These are phyloP conservation scores for Isoperla grammatica DNA, from an alignment of 2,888 invertebrate genomes.

Conservation along the genomic window DNA sequence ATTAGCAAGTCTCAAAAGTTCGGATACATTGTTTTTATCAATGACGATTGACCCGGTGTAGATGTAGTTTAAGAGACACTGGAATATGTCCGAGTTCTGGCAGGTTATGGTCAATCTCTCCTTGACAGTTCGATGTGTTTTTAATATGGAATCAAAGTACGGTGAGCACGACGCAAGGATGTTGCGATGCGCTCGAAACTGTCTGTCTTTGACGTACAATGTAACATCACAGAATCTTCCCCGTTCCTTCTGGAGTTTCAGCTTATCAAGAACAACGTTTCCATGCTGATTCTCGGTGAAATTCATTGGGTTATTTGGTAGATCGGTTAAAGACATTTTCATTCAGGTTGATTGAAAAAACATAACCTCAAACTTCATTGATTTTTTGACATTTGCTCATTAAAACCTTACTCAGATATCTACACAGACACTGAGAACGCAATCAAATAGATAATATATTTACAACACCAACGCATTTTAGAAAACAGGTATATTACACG, in stretches of 20 bases:
- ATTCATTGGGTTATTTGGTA: conserved; percentile 36
- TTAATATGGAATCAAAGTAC: conserved; percentile 57
- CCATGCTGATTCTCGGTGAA: conserved; percentile 44
- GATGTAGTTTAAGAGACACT: conserved; percentile 56
- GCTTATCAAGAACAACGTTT: conserved; percentile 42
- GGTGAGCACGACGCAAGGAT: conserved; percentile 59
- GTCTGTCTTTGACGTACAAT: conserved; percentile 52
- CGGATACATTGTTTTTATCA: conserved; percentile 54
- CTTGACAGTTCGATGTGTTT: conserved; percentile 48
- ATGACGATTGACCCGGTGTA: conserved; percentile 56
- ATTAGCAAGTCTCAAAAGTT: conserved; percentile 56
- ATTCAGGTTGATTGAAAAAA: not conserved
- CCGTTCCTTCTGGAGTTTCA: conserved; percentile 48
- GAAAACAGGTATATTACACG: too few relatives aligned
- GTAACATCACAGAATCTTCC: conserved; percentile 57
- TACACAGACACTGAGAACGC: too few relatives aligned
- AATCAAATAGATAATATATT: too few relatives aligned
- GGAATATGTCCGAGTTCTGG: conserved; percentile 53
- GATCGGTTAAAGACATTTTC: conserved; percentile 23
- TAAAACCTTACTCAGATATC: too few relatives aligned
- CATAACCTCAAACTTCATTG: too few relatives aligned
- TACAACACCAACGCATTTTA: too few relatives aligned
- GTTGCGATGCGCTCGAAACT: conserved; percentile 55
- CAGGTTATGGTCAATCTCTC: conserved; percentile 53
- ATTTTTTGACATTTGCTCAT: too few relatives aligned